These are phyloP conservation scores for Ochotona princeps DNA, from an alignment of 2,113 vertebrate genomes.

Conservation along the genomic window DNA sequence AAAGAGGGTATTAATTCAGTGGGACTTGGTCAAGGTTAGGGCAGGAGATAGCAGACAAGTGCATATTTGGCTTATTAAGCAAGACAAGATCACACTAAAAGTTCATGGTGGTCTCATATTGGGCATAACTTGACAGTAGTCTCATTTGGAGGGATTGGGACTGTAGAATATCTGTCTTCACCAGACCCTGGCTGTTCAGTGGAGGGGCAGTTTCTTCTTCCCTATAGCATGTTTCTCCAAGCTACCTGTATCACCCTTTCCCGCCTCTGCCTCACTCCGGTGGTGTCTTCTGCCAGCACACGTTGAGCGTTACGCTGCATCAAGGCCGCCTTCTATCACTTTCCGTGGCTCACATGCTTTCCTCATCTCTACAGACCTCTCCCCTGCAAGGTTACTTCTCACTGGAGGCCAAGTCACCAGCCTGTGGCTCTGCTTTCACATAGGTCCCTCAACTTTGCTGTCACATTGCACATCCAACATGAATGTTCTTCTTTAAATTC, in stretches of 20 bases:
- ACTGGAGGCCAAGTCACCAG: not conserved
- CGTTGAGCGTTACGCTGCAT: not conserved
- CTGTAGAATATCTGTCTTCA: not conserved
- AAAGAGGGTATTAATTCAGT: conserved; percentile 73
- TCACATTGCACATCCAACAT: conserved; percentile 1
- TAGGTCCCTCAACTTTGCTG: not conserved
- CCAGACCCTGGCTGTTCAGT: not conserved
- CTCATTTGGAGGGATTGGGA: not conserved
- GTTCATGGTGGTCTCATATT: not conserved
- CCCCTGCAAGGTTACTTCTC: not conserved
- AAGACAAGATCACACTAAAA: conserved; percentile 56
- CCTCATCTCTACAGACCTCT: not conserved
- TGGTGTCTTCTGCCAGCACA: not conserved
- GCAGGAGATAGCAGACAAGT: conserved; percentile 70
- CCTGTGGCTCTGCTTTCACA: not conserved
- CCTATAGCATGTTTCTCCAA: not conserved
- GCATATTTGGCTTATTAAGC: conserved; percentile 51
- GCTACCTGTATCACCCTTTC: not conserved
- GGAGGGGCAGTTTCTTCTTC: not conserved
- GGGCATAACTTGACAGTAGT: not conserved
- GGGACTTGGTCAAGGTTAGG: conserved; percentile 77
- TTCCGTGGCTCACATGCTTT: not conserved
- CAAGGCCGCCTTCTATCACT: not conserved
- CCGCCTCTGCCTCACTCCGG: not conserved
- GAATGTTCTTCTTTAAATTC: conserved; percentile 27